Evolutionary conservation across 2,797 vertebrate species (phyloP), one percentile per base, ranked within the genome.

Genomic region (Helostoma temminkii): DNA sequence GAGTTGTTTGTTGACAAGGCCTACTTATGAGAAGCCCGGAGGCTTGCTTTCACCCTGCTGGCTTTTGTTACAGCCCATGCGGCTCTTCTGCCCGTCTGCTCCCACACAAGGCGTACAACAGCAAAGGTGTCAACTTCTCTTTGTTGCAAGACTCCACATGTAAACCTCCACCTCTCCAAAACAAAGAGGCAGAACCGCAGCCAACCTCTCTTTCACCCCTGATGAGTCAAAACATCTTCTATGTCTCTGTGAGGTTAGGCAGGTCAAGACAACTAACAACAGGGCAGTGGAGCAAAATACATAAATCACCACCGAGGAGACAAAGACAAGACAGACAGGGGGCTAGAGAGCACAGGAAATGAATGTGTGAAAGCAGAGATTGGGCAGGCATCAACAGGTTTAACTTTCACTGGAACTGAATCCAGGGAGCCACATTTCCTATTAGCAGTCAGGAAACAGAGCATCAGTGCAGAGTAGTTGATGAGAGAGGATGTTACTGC

Each of bases 171-270:
- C 43, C 42, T 55, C 47, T 50, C 48, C 22, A 43, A 66, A 72
- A 69, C 47, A 48, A 58, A 60, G 46, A 54, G 18, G 36, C 59
- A 74, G 69, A 79, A 54, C 60, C 26, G 26, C 49, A 72, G 78
- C 71, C 76, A 76, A 82, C 32, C 59, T 74, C 43, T 50, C 53
- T 22, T 66, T 76, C 59, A 79, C 53, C 68, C 43, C 63, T n/a
- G 49, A 78, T 2, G 37, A 75, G 64, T 57, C 54, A 45, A 69
- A 58, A 59, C 69, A 59, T 2, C 46, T 34, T 41, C 41, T n/a
- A 9, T 6, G 22, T 57, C 60, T 1, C 6, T 0, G 8, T 3
- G 47, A 79, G 42, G 58, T 76, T 47, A 49, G 30, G 19, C 41
- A 16, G 61, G 80, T 78, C 66, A 66, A 65, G 58, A 43, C 32